Evolutionary conservation across 1,140 invertebrate genomes (phyloP).

Genomic region (Oscheius sp.): DNA sequence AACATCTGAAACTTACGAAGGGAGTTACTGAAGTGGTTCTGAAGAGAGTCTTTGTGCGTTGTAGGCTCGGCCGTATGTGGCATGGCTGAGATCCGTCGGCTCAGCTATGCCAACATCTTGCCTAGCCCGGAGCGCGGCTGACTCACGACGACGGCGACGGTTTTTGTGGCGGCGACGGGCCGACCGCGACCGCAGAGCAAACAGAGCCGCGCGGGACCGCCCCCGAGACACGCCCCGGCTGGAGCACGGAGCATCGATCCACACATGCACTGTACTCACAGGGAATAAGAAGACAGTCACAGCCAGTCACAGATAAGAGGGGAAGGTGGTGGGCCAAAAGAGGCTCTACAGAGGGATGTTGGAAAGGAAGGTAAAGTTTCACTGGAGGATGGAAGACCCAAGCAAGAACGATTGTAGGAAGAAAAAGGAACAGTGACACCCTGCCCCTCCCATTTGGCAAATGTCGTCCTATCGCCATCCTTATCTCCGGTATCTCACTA

Average conservation of each 20-base stretch:
- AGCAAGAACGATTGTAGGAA: no score
- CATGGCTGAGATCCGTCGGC: conserved; percentile 17
- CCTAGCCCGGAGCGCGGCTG: conserved; percentile 15
- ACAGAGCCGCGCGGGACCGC: background rate
- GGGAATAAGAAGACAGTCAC: background rate
- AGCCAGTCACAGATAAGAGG: background rate
- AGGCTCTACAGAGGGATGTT: no score
- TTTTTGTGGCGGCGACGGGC: background rate
- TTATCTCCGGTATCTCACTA: no score
- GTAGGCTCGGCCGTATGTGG: conserved; percentile 34
- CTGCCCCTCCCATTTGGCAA: no score
- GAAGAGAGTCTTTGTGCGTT: background rate
- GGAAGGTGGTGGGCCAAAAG: background rate
- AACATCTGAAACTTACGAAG: background rate
- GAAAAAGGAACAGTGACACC: no score
- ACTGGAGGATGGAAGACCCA: no score
- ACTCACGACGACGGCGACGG: background rate
- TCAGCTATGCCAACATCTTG: conserved; percentile 46
- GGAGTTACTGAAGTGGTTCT: background rate
- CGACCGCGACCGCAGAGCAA: background rate
- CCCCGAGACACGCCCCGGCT: background rate
- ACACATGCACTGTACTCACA: background rate
- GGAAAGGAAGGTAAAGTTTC: no score
- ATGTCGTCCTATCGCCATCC: no score
- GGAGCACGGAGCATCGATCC: background rate